Evolutionary conservation across 2,113 vertebrate species (phyloP), one percentile per base, ranked within the genome.

Genomic region (Lichenostomus cassidix): DNA sequence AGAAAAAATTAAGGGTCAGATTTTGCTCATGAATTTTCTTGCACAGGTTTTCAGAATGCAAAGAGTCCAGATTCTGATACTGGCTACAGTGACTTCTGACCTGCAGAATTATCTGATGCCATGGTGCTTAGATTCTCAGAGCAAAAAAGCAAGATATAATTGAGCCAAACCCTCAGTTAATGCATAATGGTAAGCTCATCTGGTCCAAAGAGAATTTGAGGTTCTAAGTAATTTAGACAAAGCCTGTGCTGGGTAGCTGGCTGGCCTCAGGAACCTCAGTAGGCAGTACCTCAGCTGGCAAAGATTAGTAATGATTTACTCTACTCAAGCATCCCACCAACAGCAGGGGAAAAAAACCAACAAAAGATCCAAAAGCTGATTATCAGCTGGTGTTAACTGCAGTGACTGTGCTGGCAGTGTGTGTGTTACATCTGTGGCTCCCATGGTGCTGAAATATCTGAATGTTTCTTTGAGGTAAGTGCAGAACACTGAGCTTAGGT

Each of bases 361-460:
- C 5, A 20, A n/a, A 63, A 71, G 19, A 20, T 37, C 17, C 25
- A 29, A 91, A 74, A 70, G 53, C n/a, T 91, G 62, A 79, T 90
- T 93, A 39, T 95, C 71, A 85, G 62, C 62, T 92, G 49, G 62
- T 77, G 50, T 85, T 85, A 89, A 94, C 42, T 75, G 62, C 29
- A 75, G 44, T 60, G 53, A 56, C 52, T 87, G 87, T 87, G 52
- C 58, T 64, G 70, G 49, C 63, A 50, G 12, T 50, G 35, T 81
- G 68, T 27, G 21, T 71, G 21, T 83, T 79, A 56, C 22, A 83
- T 83, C 80, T 76, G 53, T 46, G 37, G 47, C 14, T n/a, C 65
- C 46, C 22, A 21, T 47, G 25, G 37, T 83, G 37, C 59, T 73
- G 63, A 86, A 79, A 27, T 42, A 77, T 0, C 50, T 27, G 75